A percentile compares a stretch with the other conserved stretches of the same genome.
phyloP scores from a whole-genome alignment of 2,888 invertebrate species.

The Noctuana brunneofusca region DNA sequence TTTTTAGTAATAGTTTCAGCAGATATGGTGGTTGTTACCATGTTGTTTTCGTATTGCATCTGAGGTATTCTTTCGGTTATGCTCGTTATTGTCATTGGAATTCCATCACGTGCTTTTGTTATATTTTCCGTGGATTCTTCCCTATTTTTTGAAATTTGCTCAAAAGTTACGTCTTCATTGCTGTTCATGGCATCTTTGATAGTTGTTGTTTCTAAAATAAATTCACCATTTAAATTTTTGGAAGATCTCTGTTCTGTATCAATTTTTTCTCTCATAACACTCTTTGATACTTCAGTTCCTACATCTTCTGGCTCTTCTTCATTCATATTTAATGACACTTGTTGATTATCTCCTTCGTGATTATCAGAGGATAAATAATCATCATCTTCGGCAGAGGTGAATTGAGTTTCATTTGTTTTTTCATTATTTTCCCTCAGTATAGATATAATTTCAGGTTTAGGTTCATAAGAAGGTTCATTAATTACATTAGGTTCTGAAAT shows the following conservation, averaged over 20 bases:
- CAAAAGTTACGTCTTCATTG: slow-evolving; percentile 47
- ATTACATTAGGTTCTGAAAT: slow-evolving; percentile 54
- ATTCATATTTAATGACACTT: not conserved
- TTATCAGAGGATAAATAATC: slow-evolving; percentile 23
- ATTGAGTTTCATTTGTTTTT: slow-evolving; percentile 16
- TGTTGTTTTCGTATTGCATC: not conserved
- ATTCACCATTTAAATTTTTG: slow-evolving; percentile 51
- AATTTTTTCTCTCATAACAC: slow-evolving; percentile 36
- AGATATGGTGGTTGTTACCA: slow-evolving; percentile 9
- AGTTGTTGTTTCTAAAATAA: slow-evolving; percentile 48
- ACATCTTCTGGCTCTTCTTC: not conserved
- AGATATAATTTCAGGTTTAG: slow-evolving; percentile 57
- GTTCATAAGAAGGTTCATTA: slow-evolving; percentile 57
- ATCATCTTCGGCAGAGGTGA: slow-evolving; percentile 34
- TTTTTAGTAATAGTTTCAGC: slow-evolving; percentile 24
- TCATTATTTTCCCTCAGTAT: slow-evolving; percentile 48
- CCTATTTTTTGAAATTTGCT: slow-evolving; percentile 42
- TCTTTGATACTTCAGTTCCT: not conserved
- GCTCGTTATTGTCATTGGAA: slow-evolving; percentile 24
- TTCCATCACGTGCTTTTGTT: slow-evolving; percentile 26
- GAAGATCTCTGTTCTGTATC: slow-evolving; percentile 60
- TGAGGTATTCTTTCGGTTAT: slow-evolving; percentile 14
- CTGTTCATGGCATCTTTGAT: slow-evolving; percentile 34
- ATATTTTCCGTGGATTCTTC: slow-evolving; percentile 39
- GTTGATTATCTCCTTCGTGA: not conserved